Base-by-base conservation (phyloP, 2,797 vertebrate genomes). In the Poecilia gillii region DNA sequence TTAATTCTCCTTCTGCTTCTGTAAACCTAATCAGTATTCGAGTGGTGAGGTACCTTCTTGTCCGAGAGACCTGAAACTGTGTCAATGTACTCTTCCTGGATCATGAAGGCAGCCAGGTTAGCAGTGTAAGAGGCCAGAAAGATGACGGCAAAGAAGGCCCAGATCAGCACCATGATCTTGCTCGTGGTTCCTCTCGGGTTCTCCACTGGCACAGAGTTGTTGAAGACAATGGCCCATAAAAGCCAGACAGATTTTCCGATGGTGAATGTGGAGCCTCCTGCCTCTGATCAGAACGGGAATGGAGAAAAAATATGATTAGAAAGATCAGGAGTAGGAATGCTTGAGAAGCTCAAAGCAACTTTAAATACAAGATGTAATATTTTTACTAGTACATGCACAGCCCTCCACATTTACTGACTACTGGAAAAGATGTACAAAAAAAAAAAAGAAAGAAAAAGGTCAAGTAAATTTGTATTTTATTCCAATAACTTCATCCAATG, bases 141-240 rank as follows among this genome's bases (percentile, higher is more conserved):
- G 94, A 99, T 99, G 93, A 99, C 98, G 8, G 98, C 97, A 47
- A 99, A 99, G 96, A 99, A 99, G 87, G 98, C 98, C 98, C 98
- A 98, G 87, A 99, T 97, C 92, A 98, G 95, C 85, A 98, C 97
- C 97, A 99, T 98, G 93, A 99, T 98, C 95, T 99, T 99, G 93
- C 98, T 99, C 85, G 98, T 99, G 85, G 97, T 99, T 85, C 98
- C 98, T 88, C 95, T 96, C 53, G 98, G 98, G 93, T 99, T 99
- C 94, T 99, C 97, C 93, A 99, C 98, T 0, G 98, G 98, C 87
- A 99, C 98, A 0, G 98, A 99, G 93, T 99, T 99, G 92, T 99
- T 99, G 94, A 99, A 99, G 85, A 99, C 97, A 91, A 99, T 95
- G 49, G 98, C 98, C 98, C 98, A 99, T n/a, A 99, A 94, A 89